Conservation (phyloP, 2,113 vertebrate genomes). For the Zingel zingel region DNA sequence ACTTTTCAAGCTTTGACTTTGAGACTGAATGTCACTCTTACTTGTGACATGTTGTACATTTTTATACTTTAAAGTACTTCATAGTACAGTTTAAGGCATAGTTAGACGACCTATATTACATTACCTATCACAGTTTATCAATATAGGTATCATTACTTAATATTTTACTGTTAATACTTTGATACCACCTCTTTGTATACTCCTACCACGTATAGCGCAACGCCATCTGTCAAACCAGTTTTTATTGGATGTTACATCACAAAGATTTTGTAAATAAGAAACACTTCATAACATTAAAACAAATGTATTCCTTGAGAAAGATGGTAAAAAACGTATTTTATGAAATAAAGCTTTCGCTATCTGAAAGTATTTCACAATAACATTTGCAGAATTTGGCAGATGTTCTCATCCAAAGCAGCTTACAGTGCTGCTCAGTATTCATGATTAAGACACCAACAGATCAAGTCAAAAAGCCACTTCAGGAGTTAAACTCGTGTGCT, state of each 20-base stretch:
- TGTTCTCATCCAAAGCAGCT: constrained; percentile 30
- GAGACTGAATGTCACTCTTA: constrained; percentile 1
- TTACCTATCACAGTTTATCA: neutral
- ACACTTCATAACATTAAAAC: neutral
- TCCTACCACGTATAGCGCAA: neutral
- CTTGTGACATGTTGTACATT: constrained; percentile 10
- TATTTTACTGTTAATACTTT: neutral
- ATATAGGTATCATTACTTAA: neutral
- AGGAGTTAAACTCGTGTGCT: neutral
- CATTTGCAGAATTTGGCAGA: constrained; percentile 24
- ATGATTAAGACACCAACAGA: constrained; percentile 40
- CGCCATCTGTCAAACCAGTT: neutral
- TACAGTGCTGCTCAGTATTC: constrained; percentile 39
- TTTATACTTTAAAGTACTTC: constrained; percentile 8
- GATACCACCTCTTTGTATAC: neutral
- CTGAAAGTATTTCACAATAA: constrained; percentile 17
- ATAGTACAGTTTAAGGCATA: neutral
- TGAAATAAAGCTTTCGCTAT: constrained; percentile 1
- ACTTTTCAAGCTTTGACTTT: constrained; percentile 38
- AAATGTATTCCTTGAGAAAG: neutral
- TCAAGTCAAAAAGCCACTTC: constrained; percentile 1
- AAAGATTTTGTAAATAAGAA: neutral
- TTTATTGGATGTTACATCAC: neutral
- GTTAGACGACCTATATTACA: neutral
- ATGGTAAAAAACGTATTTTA: too few species aligned